Evolutionary conservation across 2,113 vertebrate genomes (phyloP), one percentile per base, ranked within the genome.

Genomic region (Glaucomys volans): DNA sequence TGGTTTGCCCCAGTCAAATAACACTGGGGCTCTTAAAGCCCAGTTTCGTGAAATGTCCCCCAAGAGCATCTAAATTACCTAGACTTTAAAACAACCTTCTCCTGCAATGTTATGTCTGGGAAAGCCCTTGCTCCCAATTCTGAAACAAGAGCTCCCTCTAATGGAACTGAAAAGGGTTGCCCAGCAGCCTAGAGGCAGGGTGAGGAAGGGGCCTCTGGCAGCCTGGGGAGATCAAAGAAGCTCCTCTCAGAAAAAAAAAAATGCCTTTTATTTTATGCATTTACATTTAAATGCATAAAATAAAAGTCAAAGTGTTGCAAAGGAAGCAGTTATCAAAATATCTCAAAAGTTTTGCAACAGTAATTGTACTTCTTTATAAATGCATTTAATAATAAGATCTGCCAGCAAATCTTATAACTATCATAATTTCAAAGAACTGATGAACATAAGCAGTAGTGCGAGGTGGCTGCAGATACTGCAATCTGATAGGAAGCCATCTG

Each of bases 91-190:
- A 92, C 26, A 71, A 84, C 32, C 32, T 54, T 71, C 40, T 91
- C 47, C 30, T n/a, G 40, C 10, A 2, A 8, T 32, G 17, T 12
- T 37, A 54, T 74, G 57, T 50, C 30, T 18, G 6, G 59, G 16
- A 44, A 35, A 57, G 37, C 79, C 69, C 32, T 40, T 8, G 80
- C 26, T 66, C 32, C 35, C 50, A 88, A 90, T 92, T 92, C 76
- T 95, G 80, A 85, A 50, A 80, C 92, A 42, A 76, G 84, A 35
- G 84, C 66, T 71, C 97, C 97, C 96, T 97, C 97, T 96, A 92
- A 94, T 96, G 97, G 81, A 92, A 66, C 0, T 12, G 2, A 91
- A 13, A 54, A 81, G 59, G 37, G 2, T 80, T 93, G 84, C 47
- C 66, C 47, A 71, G 57, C 28, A 89, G 86, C 47, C 32, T 67